These are phyloP conservation scores for Arrhopalites spinosus DNA, from an alignment of 2,888 invertebrate species.

Conservation along the genomic window DNA sequence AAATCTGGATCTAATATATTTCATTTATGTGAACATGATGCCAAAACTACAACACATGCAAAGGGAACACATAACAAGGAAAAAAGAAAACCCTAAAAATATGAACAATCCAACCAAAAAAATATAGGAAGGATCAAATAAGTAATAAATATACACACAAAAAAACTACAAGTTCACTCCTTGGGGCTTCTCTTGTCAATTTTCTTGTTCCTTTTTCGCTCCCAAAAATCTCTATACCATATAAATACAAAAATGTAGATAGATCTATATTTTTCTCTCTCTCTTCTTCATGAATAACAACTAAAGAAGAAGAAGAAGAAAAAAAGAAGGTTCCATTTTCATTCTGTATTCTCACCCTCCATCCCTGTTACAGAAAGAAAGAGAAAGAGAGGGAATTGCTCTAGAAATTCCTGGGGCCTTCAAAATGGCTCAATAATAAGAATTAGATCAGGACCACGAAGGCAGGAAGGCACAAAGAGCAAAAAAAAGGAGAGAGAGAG, in stretches of 20 bases:
- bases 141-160: not conserved
- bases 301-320: no score
- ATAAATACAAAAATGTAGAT: no score
- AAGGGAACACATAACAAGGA: no score
- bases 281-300: not conserved
- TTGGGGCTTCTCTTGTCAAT: not conserved
- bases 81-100: not conserved
- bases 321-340: conserved; percentile 5
- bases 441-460: conserved; percentile 11
- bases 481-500: not conserved
- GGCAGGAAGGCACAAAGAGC: not conserved
- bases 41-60: conserved; percentile 1
- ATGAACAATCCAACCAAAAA: not conserved
- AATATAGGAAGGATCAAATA: not conserved
- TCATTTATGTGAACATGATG: conserved; percentile 11
- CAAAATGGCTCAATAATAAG: conserved; percentile 7
- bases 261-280: not conserved
- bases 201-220: not conserved
- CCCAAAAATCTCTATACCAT: no score
- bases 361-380: not conserved
- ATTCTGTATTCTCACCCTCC: conserved; percentile 9
- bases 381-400: not conserved
- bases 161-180: conserved; percentile 1
- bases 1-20: not conserved
- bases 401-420: conserved; percentile 3